A percentile compares a stretch with the other conserved stretches of the same genome.
Evolutionary conservation across 2,888 invertebrate species (phyloP).

Genomic region (Stictocephala bisonia): DNA sequence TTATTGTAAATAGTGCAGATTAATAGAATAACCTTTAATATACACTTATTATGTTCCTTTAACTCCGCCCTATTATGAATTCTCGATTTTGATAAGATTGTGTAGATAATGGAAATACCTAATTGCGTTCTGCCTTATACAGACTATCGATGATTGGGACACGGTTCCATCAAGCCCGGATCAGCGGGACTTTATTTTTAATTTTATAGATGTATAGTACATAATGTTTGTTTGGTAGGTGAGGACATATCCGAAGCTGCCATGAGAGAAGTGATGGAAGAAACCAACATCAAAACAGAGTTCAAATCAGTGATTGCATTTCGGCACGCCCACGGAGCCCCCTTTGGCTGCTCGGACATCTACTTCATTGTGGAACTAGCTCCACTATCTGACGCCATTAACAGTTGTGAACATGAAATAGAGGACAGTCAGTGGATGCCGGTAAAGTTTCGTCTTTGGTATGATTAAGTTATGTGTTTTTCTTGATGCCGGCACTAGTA

Average conservation of each 20-base stretch:
- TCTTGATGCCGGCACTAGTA: too few species aligned
- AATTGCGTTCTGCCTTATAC: too few species aligned
- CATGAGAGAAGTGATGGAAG: conserved; percentile 88
- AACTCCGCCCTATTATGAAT: too few species aligned
- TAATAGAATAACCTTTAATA: too few species aligned
- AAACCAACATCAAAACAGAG: conserved; percentile 83
- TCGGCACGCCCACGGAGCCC: conserved; percentile 80
- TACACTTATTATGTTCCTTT: too few species aligned
- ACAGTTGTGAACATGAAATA: conserved; percentile 74
- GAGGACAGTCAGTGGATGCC: conserved; percentile 85
- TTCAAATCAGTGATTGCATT: conserved; percentile 82
- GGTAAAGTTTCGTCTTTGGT: conserved; percentile 62
- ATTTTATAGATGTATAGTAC: too few species aligned
- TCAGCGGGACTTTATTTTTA: too few species aligned
- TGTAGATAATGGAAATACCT: too few species aligned
- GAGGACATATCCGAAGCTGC: conserved; percentile 87
- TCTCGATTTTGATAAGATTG: too few species aligned
- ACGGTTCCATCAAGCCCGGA: too few species aligned
- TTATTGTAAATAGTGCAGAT: too few species aligned
- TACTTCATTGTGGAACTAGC: conserved; percentile 82
- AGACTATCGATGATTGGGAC: background rate
- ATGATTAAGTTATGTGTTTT: too few species aligned
- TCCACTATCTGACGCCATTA: conserved; percentile 70
- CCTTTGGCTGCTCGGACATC: conserved; percentile 87
- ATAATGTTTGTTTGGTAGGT: conserved; percentile 69